Evolutionary conservation across 2,888 invertebrate species (phyloP).

Genomic region (Thecocarcelia acutangulata): DNA sequence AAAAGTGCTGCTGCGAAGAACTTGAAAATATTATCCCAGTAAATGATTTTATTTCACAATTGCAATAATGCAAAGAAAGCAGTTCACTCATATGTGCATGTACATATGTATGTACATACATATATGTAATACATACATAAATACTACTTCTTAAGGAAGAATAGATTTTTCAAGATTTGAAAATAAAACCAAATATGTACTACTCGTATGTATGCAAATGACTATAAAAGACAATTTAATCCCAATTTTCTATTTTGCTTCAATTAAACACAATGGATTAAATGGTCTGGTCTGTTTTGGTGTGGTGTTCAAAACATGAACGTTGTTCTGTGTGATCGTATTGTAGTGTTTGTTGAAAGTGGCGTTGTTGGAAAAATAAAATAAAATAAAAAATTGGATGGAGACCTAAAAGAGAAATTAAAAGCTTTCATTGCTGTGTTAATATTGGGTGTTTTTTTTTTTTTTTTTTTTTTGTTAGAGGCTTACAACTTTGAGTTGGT

Average conservation of each 20-base stretch:
- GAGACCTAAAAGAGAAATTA: not conserved
- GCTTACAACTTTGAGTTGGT: too few relatives aligned
- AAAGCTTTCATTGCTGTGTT: too few relatives aligned
- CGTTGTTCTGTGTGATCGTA: not conserved
- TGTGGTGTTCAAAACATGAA: not conserved
- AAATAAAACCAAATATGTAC: slow-evolving; percentile 35
- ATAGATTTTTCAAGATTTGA: not conserved
- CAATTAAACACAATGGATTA: not conserved
- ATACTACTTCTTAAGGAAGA: not conserved
- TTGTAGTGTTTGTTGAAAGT: not conserved
- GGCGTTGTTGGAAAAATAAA: not conserved
- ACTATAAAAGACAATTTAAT: slow-evolving; percentile 20
- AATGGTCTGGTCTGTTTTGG: slow-evolving; percentile 1
- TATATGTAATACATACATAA: too few relatives aligned
- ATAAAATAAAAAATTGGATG: not conserved
- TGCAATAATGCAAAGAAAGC: too few relatives aligned
- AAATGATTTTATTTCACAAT: too few relatives aligned
- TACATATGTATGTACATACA: too few relatives aligned
- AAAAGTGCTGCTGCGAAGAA: too few relatives aligned
- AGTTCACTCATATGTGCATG: too few relatives aligned
- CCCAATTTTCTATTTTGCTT: slow-evolving; percentile 7
- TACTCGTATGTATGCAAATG: too few relatives aligned
- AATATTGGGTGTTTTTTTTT: too few relatives aligned
- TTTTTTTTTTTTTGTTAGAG: too few relatives aligned
- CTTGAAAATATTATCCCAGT: too few relatives aligned